Evolutionary conservation across 1,140 invertebrate genomes (phyloP).

Genomic region (Brachionus plicatilis): DNA sequence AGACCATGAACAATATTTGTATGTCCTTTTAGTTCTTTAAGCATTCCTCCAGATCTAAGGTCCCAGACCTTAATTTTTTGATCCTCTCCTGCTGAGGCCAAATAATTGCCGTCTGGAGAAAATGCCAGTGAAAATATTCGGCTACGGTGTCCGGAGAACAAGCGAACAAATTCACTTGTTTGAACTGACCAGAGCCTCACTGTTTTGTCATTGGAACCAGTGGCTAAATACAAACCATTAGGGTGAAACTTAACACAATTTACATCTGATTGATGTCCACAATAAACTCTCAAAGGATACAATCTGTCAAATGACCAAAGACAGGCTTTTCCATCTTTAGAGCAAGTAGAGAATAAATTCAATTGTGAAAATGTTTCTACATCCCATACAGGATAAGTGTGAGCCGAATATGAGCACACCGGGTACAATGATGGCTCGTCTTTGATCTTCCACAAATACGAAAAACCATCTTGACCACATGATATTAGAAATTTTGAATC

Average conservation of each 20-base stretch:
- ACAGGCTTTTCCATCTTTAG: slow-evolving; percentile 74
- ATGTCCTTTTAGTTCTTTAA: slow-evolving; percentile 63
- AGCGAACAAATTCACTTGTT: slow-evolving; percentile 55
- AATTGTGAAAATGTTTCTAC: slow-evolving; percentile 57
- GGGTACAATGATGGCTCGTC: slow-evolving; percentile 47
- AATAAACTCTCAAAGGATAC: slow-evolving; percentile 71
- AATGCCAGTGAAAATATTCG: slow-evolving; percentile 64
- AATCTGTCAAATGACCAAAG: slow-evolving; percentile 76
- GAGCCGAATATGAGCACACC: slow-evolving; percentile 62
- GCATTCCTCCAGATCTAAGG: slow-evolving; percentile 60
- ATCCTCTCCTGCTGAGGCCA: slow-evolving; percentile 67
- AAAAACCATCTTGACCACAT: slow-evolving; percentile 66
- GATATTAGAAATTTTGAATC: slow-evolving; percentile 64
- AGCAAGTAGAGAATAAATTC: slow-evolving; percentile 64
- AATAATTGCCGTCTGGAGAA: slow-evolving; percentile 65
- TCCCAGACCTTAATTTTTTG: slow-evolving; percentile 66
- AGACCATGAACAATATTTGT: slow-evolving; percentile 62
- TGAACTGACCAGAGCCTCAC: slow-evolving; percentile 58
- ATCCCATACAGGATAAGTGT: slow-evolving; percentile 79
- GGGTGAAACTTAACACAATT: slow-evolving; percentile 76
- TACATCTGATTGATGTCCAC: slow-evolving; percentile 74
- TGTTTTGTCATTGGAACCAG: slow-evolving; percentile 60
- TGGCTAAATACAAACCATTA: slow-evolving; percentile 62
- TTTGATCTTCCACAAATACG: slow-evolving; percentile 52
- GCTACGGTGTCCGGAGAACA: slow-evolving; percentile 61